Evolutionary conservation across 2,888 invertebrate species (phyloP).

Genomic region (Marronus borbonicus): DNA sequence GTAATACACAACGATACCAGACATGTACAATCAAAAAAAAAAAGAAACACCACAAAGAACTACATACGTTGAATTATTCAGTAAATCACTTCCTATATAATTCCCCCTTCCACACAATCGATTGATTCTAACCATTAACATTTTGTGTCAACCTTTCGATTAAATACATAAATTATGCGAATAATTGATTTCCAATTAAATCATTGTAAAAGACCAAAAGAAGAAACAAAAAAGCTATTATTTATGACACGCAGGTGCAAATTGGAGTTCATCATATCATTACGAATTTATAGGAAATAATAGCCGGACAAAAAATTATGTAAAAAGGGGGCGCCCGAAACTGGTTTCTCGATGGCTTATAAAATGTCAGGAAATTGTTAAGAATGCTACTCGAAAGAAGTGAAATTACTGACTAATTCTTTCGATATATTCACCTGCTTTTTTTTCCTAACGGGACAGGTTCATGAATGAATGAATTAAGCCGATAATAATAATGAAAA

Average conservation of each 20-base stretch:
- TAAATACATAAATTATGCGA: background rate
- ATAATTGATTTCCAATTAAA: slow-evolving; percentile 10
- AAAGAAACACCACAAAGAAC: too few species aligned
- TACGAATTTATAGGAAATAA: background rate
- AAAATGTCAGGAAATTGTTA: too few species aligned
- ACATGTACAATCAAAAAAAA: too few species aligned
- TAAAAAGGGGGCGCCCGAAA: background rate
- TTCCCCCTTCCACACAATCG: too few species aligned
- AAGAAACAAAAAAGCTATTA: background rate
- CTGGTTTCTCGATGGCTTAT: background rate
- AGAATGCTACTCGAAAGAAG: too few species aligned
- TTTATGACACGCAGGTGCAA: slow-evolving; percentile 11
- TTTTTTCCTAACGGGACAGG: background rate
- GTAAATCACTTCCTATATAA: background rate
- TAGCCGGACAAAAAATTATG: background rate
- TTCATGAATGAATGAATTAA: too few species aligned
- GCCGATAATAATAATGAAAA: background rate
- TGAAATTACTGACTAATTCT: too few species aligned
- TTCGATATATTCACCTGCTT: background rate
- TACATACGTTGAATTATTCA: background rate
- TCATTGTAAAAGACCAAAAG: background rate
- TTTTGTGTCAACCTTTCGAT: background rate
- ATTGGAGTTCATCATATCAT: background rate
- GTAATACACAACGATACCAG: too few species aligned
- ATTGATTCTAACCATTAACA: background rate